Evolutionary conservation across 92 coral and sea anemone genomes (phyloP).

Genomic region (Chrysogorgia sp.): DNA sequence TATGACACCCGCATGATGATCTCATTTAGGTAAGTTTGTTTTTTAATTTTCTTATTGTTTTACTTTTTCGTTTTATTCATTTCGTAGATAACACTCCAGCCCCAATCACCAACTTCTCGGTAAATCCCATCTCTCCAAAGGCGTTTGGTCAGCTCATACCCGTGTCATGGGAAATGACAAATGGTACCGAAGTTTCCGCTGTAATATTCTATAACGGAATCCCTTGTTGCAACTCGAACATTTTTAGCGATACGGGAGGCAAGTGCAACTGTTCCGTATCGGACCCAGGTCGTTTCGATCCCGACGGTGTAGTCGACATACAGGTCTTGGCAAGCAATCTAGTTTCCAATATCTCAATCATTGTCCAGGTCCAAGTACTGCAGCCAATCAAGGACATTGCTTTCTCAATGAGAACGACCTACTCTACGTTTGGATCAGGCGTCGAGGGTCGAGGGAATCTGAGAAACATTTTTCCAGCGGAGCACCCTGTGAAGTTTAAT

Average conservation of each 20-base stretch:
- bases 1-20: no score
- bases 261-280: conserved; percentile 5
- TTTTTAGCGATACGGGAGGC: background rate
- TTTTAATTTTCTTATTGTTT: no score
- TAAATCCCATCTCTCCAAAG: no score
- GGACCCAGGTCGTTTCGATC: conserved; percentile 34
- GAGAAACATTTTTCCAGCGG: conserved; percentile 64
- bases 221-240: background rate
- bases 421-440: conserved; percentile 59
- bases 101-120: no score
- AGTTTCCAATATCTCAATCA: conserved; percentile 61
- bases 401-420: conserved; percentile 49
- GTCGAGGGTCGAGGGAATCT: conserved; percentile 62
- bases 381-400: conserved; percentile 56
- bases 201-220: conserved; percentile 34
- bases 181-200: conserved; percentile 83
- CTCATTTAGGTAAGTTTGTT: no score
- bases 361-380: conserved; percentile 55
- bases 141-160: conserved; percentile 41
- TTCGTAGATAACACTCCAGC: no score
- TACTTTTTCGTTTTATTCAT: no score
- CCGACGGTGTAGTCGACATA: conserved; percentile 50
- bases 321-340: conserved; percentile 60
- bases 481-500: conserved; percentile 65
- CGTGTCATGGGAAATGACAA: conserved; percentile 64